Percentiles rank a stretch among this genome's conserved stretches.
phyloP scores from a whole-genome alignment of 2,888 invertebrate species.

The Drosophila basisetae region DNA sequence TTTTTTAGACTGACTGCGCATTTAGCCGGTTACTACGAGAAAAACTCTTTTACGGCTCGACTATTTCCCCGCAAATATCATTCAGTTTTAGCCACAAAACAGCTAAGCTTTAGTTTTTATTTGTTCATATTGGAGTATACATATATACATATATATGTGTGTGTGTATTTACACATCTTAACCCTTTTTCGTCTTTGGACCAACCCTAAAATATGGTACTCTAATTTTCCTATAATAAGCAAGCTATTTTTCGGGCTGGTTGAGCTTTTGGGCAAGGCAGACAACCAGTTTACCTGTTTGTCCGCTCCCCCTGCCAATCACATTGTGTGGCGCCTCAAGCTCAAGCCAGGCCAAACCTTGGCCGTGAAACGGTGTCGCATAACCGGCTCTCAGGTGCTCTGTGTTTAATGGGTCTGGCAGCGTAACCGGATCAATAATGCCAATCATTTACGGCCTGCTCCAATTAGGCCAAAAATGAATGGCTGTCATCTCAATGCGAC shows the following conservation, averaged over 20 bases:
- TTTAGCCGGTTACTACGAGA: background rate
- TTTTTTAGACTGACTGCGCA: background rate
- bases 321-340: conserved; percentile 4
- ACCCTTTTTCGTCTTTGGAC: background rate
- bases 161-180: no score
- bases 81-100: background rate
- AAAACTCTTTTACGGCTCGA: background rate
- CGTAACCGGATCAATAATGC: conserved; percentile 63
- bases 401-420: conserved; percentile 29
- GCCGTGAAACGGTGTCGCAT: conserved; percentile 47
- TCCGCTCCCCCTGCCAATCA: background rate
- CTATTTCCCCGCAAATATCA: background rate
- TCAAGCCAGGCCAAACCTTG: conserved; percentile 44
- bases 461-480: conserved; percentile 45
- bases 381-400: conserved; percentile 40
- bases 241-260: background rate
- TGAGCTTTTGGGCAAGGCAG: background rate
- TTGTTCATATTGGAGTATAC: background rate
- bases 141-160: background rate
- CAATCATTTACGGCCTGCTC: conserved; percentile 48
- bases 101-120: background rate
- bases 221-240: background rate
- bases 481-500: conserved; percentile 22
- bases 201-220: background rate
- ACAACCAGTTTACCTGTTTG: conserved; percentile 18